Evolutionary conservation across 2,797 vertebrate genomes (phyloP), one percentile per base, ranked within the genome.

Genomic region (Thamnophis elegans): DNA sequence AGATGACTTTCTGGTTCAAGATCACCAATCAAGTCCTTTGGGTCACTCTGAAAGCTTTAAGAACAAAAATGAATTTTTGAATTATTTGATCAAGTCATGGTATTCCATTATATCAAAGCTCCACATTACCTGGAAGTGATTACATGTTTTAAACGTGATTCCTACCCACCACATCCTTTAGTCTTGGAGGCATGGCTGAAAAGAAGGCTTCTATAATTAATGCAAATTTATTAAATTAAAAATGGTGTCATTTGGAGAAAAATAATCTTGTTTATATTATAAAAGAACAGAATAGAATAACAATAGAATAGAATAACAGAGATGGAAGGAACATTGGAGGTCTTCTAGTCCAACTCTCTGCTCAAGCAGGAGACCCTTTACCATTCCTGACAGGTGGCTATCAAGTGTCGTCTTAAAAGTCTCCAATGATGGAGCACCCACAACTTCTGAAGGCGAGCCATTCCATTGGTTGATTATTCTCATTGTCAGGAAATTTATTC

Each of bases 31-130:
- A 73, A 20, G 16, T 73, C 95, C 96, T 91, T 92, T 88, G 95
- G 95, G 93, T 94, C 91, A 93, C 92, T 58, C 90, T 94, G 91
- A 92, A 96, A 96, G 92, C 94, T 89, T 96, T 96, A 97, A 95
- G 94, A 95, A 95, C 93, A 95, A 94, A 96, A 97, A 95, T 94
- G 82, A 95, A 78, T 88, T 96, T 97, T 95, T 96, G 95, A 96
- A 97, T 97, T 95, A 97, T 97, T 97, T 96, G n/a, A 86, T 89
- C 94, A 93, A 93, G 68, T 89, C 68, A 89, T 58, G 0, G 3
- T 85, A 94, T 96, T 95, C 90, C n/a, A 91, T 96, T 97, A 90
- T 94, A 96, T 96, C 94, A 94, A 97, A 93, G 47, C 60, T 36
- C 92, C 26, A 94, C 91, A 92, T 96, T 96, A 93, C 96, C 96